Conservation (phyloP, 2,113 vertebrate genomes). For the Parus major region DNA sequence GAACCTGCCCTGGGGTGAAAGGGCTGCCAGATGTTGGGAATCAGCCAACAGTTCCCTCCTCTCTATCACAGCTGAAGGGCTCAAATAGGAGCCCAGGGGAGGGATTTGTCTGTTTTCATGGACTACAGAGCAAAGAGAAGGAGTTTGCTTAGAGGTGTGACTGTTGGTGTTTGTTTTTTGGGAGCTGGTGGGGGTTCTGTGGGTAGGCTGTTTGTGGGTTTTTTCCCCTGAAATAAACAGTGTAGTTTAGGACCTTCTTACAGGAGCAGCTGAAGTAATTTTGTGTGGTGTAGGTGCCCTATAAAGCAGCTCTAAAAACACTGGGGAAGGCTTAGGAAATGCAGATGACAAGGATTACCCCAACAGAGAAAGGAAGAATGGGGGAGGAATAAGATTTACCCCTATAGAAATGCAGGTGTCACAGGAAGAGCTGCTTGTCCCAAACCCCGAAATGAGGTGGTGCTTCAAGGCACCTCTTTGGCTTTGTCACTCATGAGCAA, state of each 20-base stretch:
- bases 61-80: background rate
- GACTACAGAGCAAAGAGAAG: background rate
- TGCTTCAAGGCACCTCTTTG: background rate
- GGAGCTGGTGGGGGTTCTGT: background rate
- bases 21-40: background rate
- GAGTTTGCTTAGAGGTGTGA: background rate
- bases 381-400: background rate
- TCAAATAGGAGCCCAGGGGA: background rate
- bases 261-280: background rate
- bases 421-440: background rate
- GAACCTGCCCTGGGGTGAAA: background rate
- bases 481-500: accelerated
- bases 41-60: background rate
- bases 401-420: background rate
- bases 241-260: background rate
- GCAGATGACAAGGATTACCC: background rate
- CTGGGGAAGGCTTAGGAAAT: background rate
- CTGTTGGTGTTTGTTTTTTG: background rate
- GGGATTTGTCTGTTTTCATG: accelerated
- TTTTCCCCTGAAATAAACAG: background rate
- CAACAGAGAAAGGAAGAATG: background rate
- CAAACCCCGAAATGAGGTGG: background rate
- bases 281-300: background rate
- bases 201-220: background rate
- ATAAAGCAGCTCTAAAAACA: background rate